Evolutionary conservation across 37 sponge, comb jelly and placozoan species (phyloP).

Genomic region (Amphimedon queenslandica): DNA sequence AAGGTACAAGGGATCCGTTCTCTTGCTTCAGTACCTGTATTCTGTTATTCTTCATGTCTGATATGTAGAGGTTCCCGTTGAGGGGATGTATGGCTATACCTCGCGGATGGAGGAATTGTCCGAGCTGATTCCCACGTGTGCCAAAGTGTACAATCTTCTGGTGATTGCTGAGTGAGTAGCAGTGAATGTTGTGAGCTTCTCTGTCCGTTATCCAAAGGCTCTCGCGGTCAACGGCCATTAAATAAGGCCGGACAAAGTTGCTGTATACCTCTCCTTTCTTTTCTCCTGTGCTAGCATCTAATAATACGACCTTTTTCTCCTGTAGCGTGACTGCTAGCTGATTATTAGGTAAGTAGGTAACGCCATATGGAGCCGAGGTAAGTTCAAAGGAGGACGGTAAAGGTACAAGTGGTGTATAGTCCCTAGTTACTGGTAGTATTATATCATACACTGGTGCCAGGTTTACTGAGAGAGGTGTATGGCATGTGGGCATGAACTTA

Average conservation of each 20-base stretch:
- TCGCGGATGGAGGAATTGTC: constrained; percentile 53
- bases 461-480: not conserved
- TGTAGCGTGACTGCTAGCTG: constrained; percentile 42
- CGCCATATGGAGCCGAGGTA: constrained; percentile 45
- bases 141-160: constrained; percentile 49
- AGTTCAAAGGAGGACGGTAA: constrained; percentile 21
- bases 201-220: constrained; percentile 57
- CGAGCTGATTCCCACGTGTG: constrained; percentile 15
- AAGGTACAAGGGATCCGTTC: not conserved
- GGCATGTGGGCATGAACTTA: not conserved
- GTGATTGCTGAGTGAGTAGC: constrained; percentile 13
- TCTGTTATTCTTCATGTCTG: constrained; percentile 67
- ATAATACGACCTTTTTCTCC: constrained; percentile 30
- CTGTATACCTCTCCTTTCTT: constrained; percentile 11
- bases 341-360: constrained; percentile 33
- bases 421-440: too few species aligned
- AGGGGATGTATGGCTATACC: constrained; percentile 46
- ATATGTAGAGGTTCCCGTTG: constrained; percentile 49
- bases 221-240: constrained; percentile 25
- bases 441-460: too few species aligned
- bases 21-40: constrained; percentile 47
- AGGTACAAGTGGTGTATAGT: constrained; percentile 20
- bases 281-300: constrained; percentile 9
- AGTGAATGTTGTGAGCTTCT: constrained; percentile 62
- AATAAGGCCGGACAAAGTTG: constrained; percentile 51